phyloP scores from a whole-genome alignment of 2,797 vertebrate genomes.

The Paratrypauchen microcephalus region DNA sequence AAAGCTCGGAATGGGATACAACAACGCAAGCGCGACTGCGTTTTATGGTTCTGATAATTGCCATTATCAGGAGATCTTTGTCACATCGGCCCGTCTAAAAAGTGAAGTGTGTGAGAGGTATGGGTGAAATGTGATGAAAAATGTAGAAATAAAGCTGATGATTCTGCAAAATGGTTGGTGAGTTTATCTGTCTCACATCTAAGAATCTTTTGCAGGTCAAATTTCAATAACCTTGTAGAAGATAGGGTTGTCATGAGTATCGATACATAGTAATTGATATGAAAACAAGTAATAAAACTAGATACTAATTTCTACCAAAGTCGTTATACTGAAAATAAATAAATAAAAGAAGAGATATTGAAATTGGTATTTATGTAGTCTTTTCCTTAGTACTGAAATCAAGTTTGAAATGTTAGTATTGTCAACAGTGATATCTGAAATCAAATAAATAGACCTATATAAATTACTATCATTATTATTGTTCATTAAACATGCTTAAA shows the following conservation, averaged over 20 bases:
- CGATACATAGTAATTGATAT: too few species aligned
- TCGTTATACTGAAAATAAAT: too few species aligned
- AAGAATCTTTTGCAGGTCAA: not conserved
- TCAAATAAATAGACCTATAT: too few species aligned
- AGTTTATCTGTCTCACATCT: not conserved
- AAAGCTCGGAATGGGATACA: conserved; percentile 57
- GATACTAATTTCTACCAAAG: too few species aligned
- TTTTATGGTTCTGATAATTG: conserved; percentile 61
- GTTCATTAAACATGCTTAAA: too few species aligned
- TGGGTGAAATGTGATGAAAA: not conserved
- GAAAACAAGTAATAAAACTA: too few species aligned
- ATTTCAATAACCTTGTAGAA: not conserved
- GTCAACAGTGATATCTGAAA: too few species aligned
- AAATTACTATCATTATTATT: too few species aligned
- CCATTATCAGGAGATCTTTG: conserved; percentile 60
- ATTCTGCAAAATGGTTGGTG: conserved; percentile 1
- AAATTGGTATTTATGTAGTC: too few species aligned
- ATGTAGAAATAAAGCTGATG: not conserved
- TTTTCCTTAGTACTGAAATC: too few species aligned
- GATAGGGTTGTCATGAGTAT: not conserved
- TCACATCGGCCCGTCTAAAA: conserved; percentile 50
- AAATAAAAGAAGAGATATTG: too few species aligned
- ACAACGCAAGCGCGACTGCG: conserved; percentile 54
- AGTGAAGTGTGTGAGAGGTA: conserved; percentile 14
- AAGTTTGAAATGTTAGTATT: too few species aligned